These are phyloP conservation scores for Notospermus geniculatus DNA, from an alignment of 1,140 invertebrate species.

Conservation along the genomic window DNA sequence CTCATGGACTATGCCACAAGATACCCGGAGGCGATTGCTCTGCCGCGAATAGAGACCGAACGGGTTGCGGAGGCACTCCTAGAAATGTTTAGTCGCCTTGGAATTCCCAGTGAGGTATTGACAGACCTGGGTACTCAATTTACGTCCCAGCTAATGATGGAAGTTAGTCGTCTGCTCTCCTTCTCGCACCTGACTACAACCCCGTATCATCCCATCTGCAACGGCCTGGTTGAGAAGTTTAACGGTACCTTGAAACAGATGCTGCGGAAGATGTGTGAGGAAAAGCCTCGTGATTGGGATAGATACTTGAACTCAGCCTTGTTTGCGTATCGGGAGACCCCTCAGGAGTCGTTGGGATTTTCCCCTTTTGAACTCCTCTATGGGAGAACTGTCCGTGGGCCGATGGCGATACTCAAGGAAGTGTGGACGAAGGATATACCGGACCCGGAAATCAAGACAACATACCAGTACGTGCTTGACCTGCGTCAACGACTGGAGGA, in stretches of 20 bases:
- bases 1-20: constrained; percentile 28
- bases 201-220: constrained; percentile 25
- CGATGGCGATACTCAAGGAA: constrained; percentile 20
- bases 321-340: constrained; percentile 26
- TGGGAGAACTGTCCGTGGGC: constrained; percentile 11
- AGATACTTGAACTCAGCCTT: constrained; percentile 22
- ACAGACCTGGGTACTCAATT: constrained; percentile 26
- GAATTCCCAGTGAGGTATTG: constrained; percentile 43
- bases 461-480: constrained; percentile 27
- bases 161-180: constrained; percentile 22
- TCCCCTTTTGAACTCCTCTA: no score
- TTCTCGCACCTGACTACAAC: constrained; percentile 25
- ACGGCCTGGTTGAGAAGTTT: constrained; percentile 21
- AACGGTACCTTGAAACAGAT: constrained; percentile 25
- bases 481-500: constrained; percentile 19
- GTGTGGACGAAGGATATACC: constrained; percentile 16
- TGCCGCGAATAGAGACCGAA: constrained; percentile 21
- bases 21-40: constrained; percentile 28
- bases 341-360: no score
- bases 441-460: constrained; percentile 16
- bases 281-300: constrained; percentile 27
- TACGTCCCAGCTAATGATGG: constrained; percentile 27
- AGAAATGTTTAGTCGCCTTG: constrained; percentile 50
- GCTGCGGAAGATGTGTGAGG: constrained; percentile 19
- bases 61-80: constrained; percentile 25